phyloP scores from a whole-genome alignment of 2,888 invertebrate species.

The Trichogramma dendrolimi region DNA sequence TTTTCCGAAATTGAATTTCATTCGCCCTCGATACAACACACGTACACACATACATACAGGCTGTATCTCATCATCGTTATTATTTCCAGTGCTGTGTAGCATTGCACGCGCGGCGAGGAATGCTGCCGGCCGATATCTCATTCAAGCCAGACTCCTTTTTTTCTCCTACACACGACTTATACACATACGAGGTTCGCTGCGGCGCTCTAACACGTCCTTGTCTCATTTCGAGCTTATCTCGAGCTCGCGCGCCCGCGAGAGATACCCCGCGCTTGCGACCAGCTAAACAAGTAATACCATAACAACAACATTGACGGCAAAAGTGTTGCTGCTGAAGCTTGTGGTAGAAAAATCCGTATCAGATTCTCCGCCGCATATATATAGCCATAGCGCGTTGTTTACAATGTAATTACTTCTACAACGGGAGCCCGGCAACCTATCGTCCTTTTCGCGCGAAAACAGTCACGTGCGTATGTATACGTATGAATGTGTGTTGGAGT shows the following conservation, averaged over 20 bases:
- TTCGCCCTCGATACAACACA: constrained; percentile 1
- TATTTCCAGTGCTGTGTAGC: too few relatives aligned
- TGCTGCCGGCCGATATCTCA: too few relatives aligned
- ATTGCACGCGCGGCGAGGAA: too few relatives aligned
- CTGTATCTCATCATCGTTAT: background rate
- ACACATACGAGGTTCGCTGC: too few relatives aligned
- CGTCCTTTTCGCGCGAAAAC: constrained; percentile 4
- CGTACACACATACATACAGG: background rate
- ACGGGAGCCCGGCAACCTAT: too few relatives aligned
- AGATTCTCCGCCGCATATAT: constrained; percentile 5
- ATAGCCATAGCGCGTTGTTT: constrained; percentile 19
- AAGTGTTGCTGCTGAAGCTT: background rate
- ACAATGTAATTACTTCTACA: constrained; percentile 30
- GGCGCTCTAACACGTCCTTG: background rate
- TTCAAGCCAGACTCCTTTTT: too few relatives aligned
- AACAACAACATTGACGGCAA: background rate
- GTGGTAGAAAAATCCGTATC: constrained; percentile 8
- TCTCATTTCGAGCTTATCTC: constrained; percentile 10
- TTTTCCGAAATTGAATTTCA: constrained; percentile 14
- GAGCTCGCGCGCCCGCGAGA: background rate
- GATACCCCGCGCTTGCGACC: background rate
- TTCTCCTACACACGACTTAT: too few relatives aligned
- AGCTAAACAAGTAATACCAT: too few relatives aligned
- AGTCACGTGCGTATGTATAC: constrained; percentile 1
- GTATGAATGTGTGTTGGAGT: too few relatives aligned